Evolutionary conservation across 2,888 invertebrate species (phyloP), one percentile per base, ranked within the genome.

Genomic region (Nudaria mundana): DNA sequence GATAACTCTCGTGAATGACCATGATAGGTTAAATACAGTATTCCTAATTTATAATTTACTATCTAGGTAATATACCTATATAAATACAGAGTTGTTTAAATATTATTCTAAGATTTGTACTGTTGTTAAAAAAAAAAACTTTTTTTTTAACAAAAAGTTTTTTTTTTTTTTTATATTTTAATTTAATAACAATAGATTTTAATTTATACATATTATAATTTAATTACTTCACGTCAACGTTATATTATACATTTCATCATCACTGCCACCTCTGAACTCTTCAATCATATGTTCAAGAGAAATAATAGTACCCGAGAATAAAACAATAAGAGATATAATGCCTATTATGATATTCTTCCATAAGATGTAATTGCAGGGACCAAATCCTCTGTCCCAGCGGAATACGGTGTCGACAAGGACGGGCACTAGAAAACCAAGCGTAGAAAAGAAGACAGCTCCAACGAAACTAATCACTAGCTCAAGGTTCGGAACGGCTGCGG

Each of bases 381-480:
- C 95, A 2, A 93, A 83, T 29, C 90, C 90, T 8, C 89, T 81
- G 5, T 94, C 92, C 93, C 93, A 94, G 40, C 90, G 85, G 51
- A 93, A 91, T 0, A 95, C 90, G 0, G 92, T 93, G 56, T 96
- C 94, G 0, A 95, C 90, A 0, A 93, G 75, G 0, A 94, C 93
- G 8, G 95, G 95, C 16, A 94, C 90, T 32, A 93, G 82, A 12
- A 95, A 90, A 0, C 97, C 97, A 33, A 93, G 88, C 3, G 92
- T 91, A 0, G 94, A 93, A 65, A 93, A 92, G 66, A 93, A 93
- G 8, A 93, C 90, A 1, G 97, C 94, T 10, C 98, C 98, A 0
- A 97, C 95, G 37, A 98, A 87, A 30, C 96, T 94, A 63, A 98
- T 97, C 52, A 97, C 94, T 1, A 97, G 91, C 44, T 95, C 96